Percentiles rank a stretch among this genome's conserved stretches.
Conservation (phyloP, 2,797 vertebrate species). For the Buceros bicornis region DNA sequence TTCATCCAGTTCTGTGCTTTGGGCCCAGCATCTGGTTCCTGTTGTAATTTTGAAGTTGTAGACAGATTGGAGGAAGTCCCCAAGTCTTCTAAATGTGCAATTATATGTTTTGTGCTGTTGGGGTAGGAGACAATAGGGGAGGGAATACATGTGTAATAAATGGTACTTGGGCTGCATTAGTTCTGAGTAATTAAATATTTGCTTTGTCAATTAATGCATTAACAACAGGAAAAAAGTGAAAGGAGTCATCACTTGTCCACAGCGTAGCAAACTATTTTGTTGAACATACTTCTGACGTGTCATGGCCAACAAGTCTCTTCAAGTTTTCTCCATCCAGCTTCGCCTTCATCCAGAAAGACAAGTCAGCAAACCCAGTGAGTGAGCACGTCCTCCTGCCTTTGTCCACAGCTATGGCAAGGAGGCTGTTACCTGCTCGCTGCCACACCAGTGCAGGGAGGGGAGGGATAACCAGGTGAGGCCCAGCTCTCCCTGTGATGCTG, state of each 20-base stretch:
- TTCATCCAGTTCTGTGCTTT: background rate
- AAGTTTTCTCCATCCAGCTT: background rate
- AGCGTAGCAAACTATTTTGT: background rate
- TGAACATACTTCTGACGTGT: background rate
- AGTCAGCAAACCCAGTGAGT: accelerated
- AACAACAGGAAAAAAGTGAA: background rate
- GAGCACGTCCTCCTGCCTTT: background rate
- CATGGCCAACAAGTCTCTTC: background rate
- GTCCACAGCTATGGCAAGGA: background rate
- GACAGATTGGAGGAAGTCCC: background rate
- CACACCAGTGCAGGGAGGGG: background rate
- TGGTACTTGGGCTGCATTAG: background rate
- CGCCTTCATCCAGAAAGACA: background rate
- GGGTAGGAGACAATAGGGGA: background rate
- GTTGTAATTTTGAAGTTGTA: background rate
- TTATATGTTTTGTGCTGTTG: background rate
- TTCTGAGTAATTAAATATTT: background rate
- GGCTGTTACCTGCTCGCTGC: background rate
- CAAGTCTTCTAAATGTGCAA: background rate
- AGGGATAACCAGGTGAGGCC: background rate
- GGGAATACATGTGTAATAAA: background rate
- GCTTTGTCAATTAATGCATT: background rate
- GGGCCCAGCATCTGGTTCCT: background rate
- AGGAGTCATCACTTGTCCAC: background rate
- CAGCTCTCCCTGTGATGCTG: background rate